Conservation (phyloP, 2,113 vertebrate genomes). For the Ariopsis seemanni region DNA sequence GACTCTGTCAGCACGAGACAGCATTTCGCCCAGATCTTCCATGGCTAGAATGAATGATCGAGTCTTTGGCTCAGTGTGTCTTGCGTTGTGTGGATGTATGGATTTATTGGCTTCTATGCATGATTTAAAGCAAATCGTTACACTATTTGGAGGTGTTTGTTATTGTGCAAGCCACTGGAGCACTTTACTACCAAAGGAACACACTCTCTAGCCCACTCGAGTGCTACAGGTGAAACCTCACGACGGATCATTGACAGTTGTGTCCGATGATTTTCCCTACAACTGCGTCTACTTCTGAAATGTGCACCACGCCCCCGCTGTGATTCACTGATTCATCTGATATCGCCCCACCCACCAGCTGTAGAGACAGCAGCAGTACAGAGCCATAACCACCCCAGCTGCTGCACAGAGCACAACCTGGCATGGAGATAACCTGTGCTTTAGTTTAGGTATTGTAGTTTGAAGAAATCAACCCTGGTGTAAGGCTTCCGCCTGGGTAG, state of each 20-base stretch:
- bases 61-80: neutral
- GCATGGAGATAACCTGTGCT: slow-evolving; percentile 47
- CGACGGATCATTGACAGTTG: neutral
- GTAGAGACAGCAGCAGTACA: slow-evolving; percentile 25
- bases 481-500: slow-evolving; percentile 28
- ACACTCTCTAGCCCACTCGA: neutral
- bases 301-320: slow-evolving; percentile 15
- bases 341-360: slow-evolving; percentile 26
- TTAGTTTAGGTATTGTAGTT: slow-evolving; percentile 50
- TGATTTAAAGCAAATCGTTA: neutral
- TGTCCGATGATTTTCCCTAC: neutral
- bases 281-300: slow-evolving; percentile 18
- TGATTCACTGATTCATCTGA: slow-evolving; percentile 7
- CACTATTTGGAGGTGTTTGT: neutral
- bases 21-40: neutral
- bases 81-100: neutral
- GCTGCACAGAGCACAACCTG: slow-evolving; percentile 32
- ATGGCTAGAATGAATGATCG: neutral
- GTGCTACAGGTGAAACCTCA: neutral
- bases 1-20: neutral
- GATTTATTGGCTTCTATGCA: neutral
- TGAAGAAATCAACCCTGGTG: slow-evolving; percentile 36
- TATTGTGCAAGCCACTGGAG: neutral
- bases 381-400: slow-evolving; percentile 39
- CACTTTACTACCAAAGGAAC: neutral